These are phyloP conservation scores for Varecia variegata DNA, from an alignment of 2,797 vertebrate species.

Conservation along the genomic window DNA sequence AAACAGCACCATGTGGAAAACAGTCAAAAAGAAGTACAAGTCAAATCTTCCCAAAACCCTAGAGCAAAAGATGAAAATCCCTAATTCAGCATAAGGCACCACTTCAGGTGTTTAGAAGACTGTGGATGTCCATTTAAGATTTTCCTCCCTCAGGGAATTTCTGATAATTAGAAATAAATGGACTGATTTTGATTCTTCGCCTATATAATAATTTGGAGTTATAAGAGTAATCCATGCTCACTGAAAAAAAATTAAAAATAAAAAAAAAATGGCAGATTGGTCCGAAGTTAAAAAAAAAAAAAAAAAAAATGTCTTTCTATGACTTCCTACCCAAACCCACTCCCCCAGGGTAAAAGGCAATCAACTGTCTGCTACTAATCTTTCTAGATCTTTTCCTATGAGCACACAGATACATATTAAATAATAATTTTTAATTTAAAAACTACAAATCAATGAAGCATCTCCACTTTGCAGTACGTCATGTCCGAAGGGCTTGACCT, in stretches of 20 bases:
- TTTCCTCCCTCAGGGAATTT: not conserved
- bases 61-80: not conserved
- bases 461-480: conserved; percentile 31
- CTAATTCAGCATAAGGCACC: not conserved
- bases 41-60: not conserved
- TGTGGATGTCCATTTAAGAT: not conserved
- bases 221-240: not conserved
- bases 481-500: conserved; percentile 27
- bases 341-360: not conserved
- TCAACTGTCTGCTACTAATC: not conserved
- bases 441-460: conserved; percentile 62
- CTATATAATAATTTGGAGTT: not conserved
- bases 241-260: not conserved
- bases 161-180: not conserved
- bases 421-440: conserved; percentile 56
- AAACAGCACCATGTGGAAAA: not conserved
- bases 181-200: not conserved
- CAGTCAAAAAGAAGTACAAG: not conserved
- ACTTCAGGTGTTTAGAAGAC: not conserved
- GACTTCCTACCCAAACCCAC: not conserved
- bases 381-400: not conserved
- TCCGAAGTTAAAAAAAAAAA: not conserved
- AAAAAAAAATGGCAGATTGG: not conserved
- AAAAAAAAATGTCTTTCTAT: not conserved
- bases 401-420: not conserved